Conservation (phyloP, 2,888 invertebrate genomes). For the Incurvaria masculella region DNA sequence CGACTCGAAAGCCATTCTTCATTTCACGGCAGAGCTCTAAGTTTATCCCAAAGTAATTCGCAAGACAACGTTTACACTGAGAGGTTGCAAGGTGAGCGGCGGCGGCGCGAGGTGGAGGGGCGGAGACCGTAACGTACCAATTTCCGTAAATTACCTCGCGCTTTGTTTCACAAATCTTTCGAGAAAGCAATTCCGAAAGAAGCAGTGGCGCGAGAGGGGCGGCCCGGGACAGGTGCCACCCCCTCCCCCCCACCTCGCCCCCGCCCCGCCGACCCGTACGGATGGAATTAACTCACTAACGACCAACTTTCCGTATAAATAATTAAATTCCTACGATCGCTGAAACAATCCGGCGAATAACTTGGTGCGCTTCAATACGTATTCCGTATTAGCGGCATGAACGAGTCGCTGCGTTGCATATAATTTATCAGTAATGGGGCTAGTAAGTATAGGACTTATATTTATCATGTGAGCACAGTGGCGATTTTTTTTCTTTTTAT, state of each 20-base stretch:
- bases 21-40: slow-evolving; percentile 13
- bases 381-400: too few relatives aligned
- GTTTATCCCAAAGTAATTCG: slow-evolving; percentile 30
- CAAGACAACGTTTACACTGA: slow-evolving; percentile 25
- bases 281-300: neutral
- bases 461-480: too few relatives aligned
- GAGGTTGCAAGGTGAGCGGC: slow-evolving; percentile 14
- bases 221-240: too few relatives aligned
- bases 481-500: too few relatives aligned
- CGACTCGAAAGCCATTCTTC: neutral
- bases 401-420: too few relatives aligned
- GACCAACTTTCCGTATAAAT: slow-evolving; percentile 26
- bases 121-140: slow-evolving; percentile 30
- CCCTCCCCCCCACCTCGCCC: too few relatives aligned
- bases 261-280: neutral
- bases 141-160: slow-evolving; percentile 52
- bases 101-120: slow-evolving; percentile 16
- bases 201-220: slow-evolving; percentile 12
- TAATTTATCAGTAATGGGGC: too few relatives aligned
- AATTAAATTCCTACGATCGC: too few relatives aligned
- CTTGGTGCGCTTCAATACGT: too few relatives aligned
- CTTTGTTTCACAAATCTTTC: slow-evolving; percentile 55
- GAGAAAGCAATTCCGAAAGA: slow-evolving; percentile 43
- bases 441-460: too few relatives aligned
- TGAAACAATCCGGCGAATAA: too few relatives aligned